Evolutionary conservation across 1,140 invertebrate genomes (phyloP).

Genomic region (Cotesia chilonis): DNA sequence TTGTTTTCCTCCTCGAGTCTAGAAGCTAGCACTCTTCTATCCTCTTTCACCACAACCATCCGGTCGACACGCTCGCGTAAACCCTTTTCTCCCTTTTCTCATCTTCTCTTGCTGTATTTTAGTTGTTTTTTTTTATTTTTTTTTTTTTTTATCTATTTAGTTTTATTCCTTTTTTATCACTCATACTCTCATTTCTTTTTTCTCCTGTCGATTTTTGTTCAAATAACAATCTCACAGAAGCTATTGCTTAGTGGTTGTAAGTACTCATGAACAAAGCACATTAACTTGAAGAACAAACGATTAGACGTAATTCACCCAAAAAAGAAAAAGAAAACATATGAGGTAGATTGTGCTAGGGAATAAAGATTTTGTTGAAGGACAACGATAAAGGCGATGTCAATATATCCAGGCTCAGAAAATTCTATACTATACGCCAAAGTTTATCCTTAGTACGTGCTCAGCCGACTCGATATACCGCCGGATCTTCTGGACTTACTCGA

Average conservation of each 20-base stretch:
- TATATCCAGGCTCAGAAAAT: constrained; percentile 20
- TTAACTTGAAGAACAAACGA: constrained; percentile 52
- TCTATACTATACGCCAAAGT: constrained; percentile 47
- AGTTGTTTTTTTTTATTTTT: not conserved
- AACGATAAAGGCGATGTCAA: constrained; percentile 8
- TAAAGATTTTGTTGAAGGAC: not conserved
- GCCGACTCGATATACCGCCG: constrained; percentile 33
- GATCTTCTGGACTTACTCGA: constrained; percentile 16
- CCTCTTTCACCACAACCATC: constrained; percentile 14
- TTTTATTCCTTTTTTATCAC: not conserved
- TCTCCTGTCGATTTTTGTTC: constrained; percentile 4
- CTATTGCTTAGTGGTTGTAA: constrained; percentile 2
- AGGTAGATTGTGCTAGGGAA: not conserved
- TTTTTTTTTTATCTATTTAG: no score
- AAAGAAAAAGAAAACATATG: constrained; percentile 35
- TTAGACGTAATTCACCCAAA: constrained; percentile 40
- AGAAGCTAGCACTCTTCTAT: constrained; percentile 1
- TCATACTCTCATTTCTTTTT: constrained; percentile 1
- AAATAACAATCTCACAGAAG: not conserved
- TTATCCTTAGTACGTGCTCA: constrained; percentile 58
- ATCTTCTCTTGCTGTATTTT: constrained; percentile 14
- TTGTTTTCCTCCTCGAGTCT: constrained; percentile 10
- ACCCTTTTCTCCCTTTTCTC: not conserved
- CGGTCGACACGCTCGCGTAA: constrained; percentile 10
- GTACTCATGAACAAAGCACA: not conserved